These are phyloP conservation scores for Helarctos malayanus DNA, from an alignment of 2,797 vertebrate genomes.

Conservation along the genomic window DNA sequence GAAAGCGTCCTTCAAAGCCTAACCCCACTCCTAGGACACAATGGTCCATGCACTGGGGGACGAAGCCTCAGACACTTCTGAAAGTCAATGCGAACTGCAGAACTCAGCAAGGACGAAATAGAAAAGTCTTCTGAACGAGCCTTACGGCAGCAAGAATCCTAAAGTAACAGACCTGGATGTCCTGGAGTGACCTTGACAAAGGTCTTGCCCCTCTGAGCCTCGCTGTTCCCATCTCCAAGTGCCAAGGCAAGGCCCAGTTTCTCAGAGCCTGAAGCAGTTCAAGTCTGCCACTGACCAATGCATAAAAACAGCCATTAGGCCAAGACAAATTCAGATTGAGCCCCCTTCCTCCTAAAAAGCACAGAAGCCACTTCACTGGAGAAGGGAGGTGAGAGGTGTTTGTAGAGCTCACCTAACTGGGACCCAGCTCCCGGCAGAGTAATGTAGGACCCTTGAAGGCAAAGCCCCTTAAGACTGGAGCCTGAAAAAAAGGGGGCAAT, in stretches of 20 bases:
- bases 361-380: not conserved
- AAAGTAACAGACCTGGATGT: not conserved
- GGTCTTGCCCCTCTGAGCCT: not conserved
- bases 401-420: not conserved
- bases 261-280: not conserved
- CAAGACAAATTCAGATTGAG: not conserved
- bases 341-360: not conserved
- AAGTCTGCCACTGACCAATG: not conserved
- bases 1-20: not conserved
- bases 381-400: not conserved
- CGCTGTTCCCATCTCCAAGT: not conserved
- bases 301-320: not conserved
- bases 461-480: not conserved
- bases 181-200: not conserved
- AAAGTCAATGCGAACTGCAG: not conserved
- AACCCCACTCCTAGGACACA: not conserved
- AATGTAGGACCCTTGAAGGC: not conserved
- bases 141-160: not conserved
- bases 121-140: not conserved
- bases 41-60: not conserved
- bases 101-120: not conserved
- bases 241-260: not conserved
- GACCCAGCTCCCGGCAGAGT: not conserved
- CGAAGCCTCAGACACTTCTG: not conserved
- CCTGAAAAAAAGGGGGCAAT: not conserved